Base-by-base conservation (phyloP, 2,113 vertebrate genomes). In the Cottus gobio region DNA sequence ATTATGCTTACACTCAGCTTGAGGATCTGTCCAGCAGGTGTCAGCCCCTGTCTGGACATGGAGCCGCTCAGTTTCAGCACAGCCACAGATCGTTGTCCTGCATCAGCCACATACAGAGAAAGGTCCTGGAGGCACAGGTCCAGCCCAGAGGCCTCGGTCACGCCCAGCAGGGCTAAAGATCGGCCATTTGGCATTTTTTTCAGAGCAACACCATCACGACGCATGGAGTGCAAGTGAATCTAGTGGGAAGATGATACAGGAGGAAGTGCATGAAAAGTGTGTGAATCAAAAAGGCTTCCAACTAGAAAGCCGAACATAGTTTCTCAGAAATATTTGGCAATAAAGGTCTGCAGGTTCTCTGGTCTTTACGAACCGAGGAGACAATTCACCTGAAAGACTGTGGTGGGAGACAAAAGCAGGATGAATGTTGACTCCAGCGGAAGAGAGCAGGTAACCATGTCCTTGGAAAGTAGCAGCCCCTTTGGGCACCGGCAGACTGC, bases 401-500 rank as follows among this genome's bases (percentile, higher is more conserved):
- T 83, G 1, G 92, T 89, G 0, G 58, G 83, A 22, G 95, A 92
- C 16, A 94, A 80, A 15, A 99, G 89, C 54, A 98, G 82, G 10
- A 97, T 79, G 77, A 97, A 98, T 0, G 94, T 90, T 0, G 94
- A 95, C 11, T 97, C 93, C 0, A n/a, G 54, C 7, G 95, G 63
- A 13, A 87, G 73, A 36, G 95, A 42, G 69, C 97, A 99, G 37
- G 83, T 95, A 36, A 92, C 62, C 28, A 88, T 90, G n/a, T 97
- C 95, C 0, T 84, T 88, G 0, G 95, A 92, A 57, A 99, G 94
- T 0, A 93, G 76, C 71, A 96, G 82, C 16, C 95, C 93, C 0
- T 77, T 0, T 0, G 96, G 97, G 63, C 97, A 99, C 8, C 75
- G 90, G 69, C 97, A 99, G 50, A 92, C 93, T n/a, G 94, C 96